phyloP scores from a whole-genome alignment of 2,888 invertebrate genomes.

The Tipula unca region DNA sequence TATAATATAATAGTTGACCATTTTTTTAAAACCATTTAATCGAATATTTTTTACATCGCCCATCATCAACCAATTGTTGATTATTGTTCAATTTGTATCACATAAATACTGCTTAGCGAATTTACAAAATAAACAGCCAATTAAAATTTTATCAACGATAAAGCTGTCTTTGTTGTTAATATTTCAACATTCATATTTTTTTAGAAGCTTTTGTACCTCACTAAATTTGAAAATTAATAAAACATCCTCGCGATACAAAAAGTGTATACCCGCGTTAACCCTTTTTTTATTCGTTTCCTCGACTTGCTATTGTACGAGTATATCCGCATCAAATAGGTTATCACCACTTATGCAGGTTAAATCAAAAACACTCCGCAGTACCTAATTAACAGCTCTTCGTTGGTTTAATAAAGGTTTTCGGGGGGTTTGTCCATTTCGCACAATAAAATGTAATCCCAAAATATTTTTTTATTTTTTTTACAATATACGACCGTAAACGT shows the following conservation, averaged over 20 bases:
- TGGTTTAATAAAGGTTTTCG: neutral
- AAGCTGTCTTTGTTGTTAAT: neutral
- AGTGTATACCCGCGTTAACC: neutral
- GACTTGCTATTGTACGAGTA: neutral
- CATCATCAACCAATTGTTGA: no score
- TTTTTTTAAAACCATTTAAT: no score
- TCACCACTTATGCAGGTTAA: neutral
- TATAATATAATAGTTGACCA: no score
- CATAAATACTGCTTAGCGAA: neutral
- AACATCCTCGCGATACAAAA: neutral
- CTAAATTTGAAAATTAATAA: neutral
- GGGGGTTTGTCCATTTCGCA: neutral
- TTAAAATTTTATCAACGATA: neutral
- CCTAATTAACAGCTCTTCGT: neutral
- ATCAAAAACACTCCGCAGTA: neutral
- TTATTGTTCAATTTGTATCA: neutral
- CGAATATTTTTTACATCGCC: no score
- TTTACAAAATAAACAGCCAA: neutral
- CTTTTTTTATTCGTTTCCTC: neutral
- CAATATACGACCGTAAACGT: neutral
- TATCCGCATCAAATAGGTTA: neutral
- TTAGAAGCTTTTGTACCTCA: neutral
- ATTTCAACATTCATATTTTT: neutral
- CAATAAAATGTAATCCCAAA: neutral
- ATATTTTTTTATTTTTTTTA: neutral